Percentiles rank a stretch among this genome's conserved stretches.
Evolutionary conservation across 2,888 invertebrate species (phyloP).

Genomic region (Dermolepida albohirtum): DNA sequence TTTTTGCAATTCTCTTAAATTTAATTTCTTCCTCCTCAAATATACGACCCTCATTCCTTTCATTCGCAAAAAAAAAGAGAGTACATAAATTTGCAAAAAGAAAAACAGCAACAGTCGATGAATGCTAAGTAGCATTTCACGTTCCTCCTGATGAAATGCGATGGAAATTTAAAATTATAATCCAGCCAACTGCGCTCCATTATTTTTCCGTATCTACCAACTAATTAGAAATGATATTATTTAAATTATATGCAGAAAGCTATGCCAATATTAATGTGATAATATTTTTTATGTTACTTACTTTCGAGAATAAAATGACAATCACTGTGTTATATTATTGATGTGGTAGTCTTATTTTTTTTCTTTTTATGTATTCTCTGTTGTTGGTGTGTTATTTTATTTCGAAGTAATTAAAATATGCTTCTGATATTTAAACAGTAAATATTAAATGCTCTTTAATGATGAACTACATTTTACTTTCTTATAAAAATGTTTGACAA

Average conservation of each 20-base stretch:
- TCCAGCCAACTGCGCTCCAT: constrained; percentile 34
- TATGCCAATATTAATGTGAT: constrained; percentile 35
- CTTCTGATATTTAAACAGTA: no score
- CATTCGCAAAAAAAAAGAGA: constrained; percentile 30
- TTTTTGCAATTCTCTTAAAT: constrained; percentile 16
- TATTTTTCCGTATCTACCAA: constrained; percentile 26
- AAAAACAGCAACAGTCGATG: constrained; percentile 39
- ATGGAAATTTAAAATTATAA: constrained; percentile 47
- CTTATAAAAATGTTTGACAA: no score
- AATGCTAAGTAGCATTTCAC: constrained; percentile 42
- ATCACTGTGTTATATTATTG: neutral
- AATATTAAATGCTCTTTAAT: no score
- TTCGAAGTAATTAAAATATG: no score
- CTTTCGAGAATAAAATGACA: constrained; percentile 1
- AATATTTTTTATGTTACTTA: constrained; percentile 28
- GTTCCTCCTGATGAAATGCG: constrained; percentile 41
- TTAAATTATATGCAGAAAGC: constrained; percentile 38
- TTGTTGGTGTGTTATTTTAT: no score
- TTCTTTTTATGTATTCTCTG: no score
- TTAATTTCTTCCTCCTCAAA: constrained; percentile 12
- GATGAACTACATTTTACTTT: no score
- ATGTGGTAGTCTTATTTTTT: no score
- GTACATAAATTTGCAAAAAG: constrained; percentile 37
- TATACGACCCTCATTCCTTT: constrained; percentile 17
- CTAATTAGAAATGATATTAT: constrained; percentile 35